Evolutionary conservation across 2,888 invertebrate species (phyloP).

Genomic region (Clostera curtula): DNA sequence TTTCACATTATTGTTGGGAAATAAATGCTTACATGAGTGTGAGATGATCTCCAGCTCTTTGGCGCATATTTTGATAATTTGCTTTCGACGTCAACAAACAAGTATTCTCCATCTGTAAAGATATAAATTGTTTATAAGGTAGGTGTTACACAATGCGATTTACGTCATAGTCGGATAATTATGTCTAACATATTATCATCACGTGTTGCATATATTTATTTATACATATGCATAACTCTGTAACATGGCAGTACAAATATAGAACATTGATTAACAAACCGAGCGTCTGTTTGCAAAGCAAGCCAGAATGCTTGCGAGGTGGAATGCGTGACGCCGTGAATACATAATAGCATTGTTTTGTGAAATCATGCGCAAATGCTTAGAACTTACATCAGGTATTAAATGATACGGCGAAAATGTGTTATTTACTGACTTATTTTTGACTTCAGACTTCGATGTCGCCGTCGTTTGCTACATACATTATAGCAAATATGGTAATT

Average conservation of each 20-base stretch:
- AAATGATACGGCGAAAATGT: constrained; percentile 9
- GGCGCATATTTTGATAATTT: constrained; percentile 97
- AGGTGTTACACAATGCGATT: constrained; percentile 4
- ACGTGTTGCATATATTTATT: no score
- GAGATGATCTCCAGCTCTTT: constrained; percentile 96
- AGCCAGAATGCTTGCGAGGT: constrained; percentile 31
- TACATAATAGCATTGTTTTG: constrained; percentile 35
- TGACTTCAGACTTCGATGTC: no score
- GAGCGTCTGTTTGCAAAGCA: constrained; percentile 34
- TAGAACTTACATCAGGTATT: constrained; percentile 22
- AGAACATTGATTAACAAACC: constrained; percentile 41
- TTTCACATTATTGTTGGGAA: background rate
- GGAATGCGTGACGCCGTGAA: constrained; percentile 38
- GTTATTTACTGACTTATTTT: background rate
- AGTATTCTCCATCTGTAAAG: constrained; percentile 94
- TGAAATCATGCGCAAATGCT: constrained; percentile 29
- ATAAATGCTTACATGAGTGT: constrained; percentile 84
- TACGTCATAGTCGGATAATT: no score
- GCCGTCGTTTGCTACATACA: no score
- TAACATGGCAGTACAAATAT: constrained; percentile 28
- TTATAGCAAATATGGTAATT: constrained; percentile 1
- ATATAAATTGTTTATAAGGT: constrained; percentile 20
- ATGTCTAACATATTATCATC: no score
- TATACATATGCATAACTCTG: background rate
- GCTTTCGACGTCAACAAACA: constrained; percentile 95